These are phyloP conservation scores for Acanthaster planci DNA, from an alignment of 35 echinoderm and acorn worm species.

Conservation along the genomic window DNA sequence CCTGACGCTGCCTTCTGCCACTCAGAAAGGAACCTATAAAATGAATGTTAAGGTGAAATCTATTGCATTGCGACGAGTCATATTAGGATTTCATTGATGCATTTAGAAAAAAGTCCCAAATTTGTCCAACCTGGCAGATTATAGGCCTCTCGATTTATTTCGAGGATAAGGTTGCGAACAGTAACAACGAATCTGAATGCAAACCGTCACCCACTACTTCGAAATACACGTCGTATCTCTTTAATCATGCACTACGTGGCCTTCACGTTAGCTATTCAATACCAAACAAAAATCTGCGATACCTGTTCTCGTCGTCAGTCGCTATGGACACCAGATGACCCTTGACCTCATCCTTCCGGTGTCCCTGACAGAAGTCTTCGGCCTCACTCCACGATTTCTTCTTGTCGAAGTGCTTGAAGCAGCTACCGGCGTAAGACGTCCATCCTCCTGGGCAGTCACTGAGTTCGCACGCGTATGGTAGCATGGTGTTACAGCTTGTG, in stretches of 20 bases:
- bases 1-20: not conserved
- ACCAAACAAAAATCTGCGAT: not conserved
- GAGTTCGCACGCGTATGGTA: not conserved
- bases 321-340: slow-evolving; percentile 9
- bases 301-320: not conserved
- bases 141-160: no score
- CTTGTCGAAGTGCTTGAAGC: not conserved
- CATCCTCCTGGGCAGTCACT: not conserved
- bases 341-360: not conserved
- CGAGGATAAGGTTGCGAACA: no score
- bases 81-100: no score
- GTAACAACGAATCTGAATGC: no score
- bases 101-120: no score
- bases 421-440: not conserved
- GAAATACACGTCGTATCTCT: no score
- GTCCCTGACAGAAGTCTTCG: not conserved
- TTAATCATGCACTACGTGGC: no score
- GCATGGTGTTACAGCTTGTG: not conserved
- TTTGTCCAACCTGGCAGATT: no score
- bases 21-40: not conserved
- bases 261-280: no score
- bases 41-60: no score
- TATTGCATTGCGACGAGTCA: no score
- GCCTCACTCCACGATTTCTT: not conserved
- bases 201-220: no score